Evolutionary conservation across 2,888 invertebrate genomes (phyloP).

Genomic region (Stenurella melanura): DNA sequence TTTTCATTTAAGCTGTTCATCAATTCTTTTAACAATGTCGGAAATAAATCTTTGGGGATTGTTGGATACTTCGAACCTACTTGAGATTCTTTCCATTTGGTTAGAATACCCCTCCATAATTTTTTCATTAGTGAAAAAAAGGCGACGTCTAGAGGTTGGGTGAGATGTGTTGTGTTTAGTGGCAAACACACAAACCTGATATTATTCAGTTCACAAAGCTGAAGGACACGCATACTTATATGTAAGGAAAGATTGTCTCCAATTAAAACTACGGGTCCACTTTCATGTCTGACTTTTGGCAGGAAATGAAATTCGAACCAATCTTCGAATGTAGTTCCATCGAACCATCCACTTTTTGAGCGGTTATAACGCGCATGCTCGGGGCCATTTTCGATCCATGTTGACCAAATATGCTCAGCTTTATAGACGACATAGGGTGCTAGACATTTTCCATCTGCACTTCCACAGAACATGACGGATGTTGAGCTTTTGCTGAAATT

Average conservation of each 20-base stretch:
- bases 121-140: slow-evolving; percentile 23
- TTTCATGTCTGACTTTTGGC: slow-evolving; percentile 52
- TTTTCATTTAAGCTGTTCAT: slow-evolving; percentile 46
- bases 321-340: slow-evolving; percentile 53
- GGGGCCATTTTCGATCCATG: slow-evolving; percentile 70
- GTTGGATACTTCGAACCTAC: slow-evolving; percentile 44
- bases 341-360: slow-evolving; percentile 63
- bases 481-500: slow-evolving; percentile 60
- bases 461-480: slow-evolving; percentile 59
- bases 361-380: slow-evolving; percentile 63
- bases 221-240: slow-evolving; percentile 61
- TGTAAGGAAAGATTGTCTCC: slow-evolving; percentile 50
- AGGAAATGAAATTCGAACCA: slow-evolving; percentile 58
- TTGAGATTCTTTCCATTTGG: too few species aligned
- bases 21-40: slow-evolving; percentile 47
- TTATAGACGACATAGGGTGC: slow-evolving; percentile 63
- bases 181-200: slow-evolving; percentile 65
- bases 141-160: slow-evolving; percentile 61
- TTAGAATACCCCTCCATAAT: too few species aligned
- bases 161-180: slow-evolving; percentile 64
- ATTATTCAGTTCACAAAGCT: too few species aligned
- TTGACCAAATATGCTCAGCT: slow-evolving; percentile 61
- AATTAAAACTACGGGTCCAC: slow-evolving; percentile 60
- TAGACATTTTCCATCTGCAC: slow-evolving; percentile 58
- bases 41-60: slow-evolving; percentile 56